These are phyloP conservation scores for Sturmia bella DNA, from an alignment of 2,888 invertebrate species.

Conservation along the genomic window DNA sequence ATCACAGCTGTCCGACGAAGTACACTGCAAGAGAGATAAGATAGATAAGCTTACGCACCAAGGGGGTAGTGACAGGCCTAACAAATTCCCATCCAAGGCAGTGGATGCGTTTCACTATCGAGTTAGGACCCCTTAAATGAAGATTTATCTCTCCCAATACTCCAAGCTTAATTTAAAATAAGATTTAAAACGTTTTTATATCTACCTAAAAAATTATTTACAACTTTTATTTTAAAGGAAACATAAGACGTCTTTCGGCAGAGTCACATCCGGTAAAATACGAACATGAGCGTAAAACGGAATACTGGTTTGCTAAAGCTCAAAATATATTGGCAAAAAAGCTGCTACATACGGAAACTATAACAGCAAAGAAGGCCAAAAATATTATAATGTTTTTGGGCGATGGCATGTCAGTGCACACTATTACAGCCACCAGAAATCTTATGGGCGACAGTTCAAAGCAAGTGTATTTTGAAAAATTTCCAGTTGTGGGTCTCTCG, in stretches of 20 bases:
- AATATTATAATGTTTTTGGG: conserved; percentile 88
- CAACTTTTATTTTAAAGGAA: conserved; percentile 69
- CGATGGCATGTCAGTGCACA: conserved; percentile 90
- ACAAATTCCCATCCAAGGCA: no score
- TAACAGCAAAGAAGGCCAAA: conserved; percentile 79
- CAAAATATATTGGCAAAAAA: conserved; percentile 76
- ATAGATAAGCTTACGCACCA: no score
- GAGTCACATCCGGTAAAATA: conserved; percentile 70
- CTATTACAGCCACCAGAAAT: conserved; percentile 85
- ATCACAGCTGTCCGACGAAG: no score
- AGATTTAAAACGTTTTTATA: not conserved
- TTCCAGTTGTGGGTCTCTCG: conserved; percentile 83
- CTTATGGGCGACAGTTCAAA: conserved; percentile 85
- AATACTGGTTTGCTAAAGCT: conserved; percentile 79
- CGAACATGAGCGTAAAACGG: conserved; percentile 73
- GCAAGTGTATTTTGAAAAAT: conserved; percentile 85
- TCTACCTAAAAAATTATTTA: not conserved
- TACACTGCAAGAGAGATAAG: no score
- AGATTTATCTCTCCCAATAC: no score
- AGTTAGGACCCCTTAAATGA: no score
- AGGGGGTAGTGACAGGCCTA: no score
- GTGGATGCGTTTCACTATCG: no score
- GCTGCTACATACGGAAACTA: conserved; percentile 71
- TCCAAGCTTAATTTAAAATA: no score
- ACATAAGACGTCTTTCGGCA: conserved; percentile 69